These are phyloP conservation scores for Xyliphius kryptos DNA, from an alignment of 2,113 vertebrate species.

Conservation along the genomic window DNA sequence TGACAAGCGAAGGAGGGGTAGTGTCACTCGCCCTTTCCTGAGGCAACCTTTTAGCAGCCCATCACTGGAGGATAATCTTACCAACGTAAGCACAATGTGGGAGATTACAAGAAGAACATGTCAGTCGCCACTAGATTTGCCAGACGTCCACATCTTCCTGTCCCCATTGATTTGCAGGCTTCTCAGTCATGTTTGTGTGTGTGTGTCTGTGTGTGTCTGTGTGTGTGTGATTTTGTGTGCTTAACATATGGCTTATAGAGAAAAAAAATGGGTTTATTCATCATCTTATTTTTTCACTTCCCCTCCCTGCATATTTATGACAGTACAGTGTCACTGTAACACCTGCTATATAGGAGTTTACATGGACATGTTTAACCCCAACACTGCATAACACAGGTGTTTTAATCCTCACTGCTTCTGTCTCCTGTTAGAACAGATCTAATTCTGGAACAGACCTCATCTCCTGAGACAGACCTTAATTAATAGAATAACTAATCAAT, in stretches of 20 bases:
- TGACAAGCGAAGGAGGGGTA: conserved; percentile 59
- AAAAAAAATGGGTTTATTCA: conserved; percentile 46
- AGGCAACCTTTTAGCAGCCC: conserved; percentile 63
- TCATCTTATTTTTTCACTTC: conserved; percentile 30
- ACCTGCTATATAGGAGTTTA: conserved; percentile 60
- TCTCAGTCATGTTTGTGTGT: conserved; percentile 62
- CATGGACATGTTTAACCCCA: conserved; percentile 62
- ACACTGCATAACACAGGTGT: conserved; percentile 61
- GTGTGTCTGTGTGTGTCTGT: too few species aligned
- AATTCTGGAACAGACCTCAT: conserved; percentile 52
- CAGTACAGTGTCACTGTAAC: conserved; percentile 52
- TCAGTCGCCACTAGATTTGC: conserved; percentile 68
- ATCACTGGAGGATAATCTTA: conserved; percentile 68
- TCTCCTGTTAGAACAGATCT: conserved; percentile 55
- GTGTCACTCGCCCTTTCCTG: conserved; percentile 51
- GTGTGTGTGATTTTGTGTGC: conserved; percentile 31
- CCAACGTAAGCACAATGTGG: conserved; percentile 62
- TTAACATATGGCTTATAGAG: conserved; percentile 50
- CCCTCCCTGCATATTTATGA: neutral
- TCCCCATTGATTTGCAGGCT: conserved; percentile 66
- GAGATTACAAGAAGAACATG: conserved; percentile 69
- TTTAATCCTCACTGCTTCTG: conserved; percentile 55
- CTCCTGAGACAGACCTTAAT: conserved; percentile 40
- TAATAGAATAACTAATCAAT: conserved; percentile 43
- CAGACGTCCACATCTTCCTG: conserved; percentile 62